Evolutionary conservation across 2,797 vertebrate species (phyloP).

Genomic region (Lacerta agilis): DNA sequence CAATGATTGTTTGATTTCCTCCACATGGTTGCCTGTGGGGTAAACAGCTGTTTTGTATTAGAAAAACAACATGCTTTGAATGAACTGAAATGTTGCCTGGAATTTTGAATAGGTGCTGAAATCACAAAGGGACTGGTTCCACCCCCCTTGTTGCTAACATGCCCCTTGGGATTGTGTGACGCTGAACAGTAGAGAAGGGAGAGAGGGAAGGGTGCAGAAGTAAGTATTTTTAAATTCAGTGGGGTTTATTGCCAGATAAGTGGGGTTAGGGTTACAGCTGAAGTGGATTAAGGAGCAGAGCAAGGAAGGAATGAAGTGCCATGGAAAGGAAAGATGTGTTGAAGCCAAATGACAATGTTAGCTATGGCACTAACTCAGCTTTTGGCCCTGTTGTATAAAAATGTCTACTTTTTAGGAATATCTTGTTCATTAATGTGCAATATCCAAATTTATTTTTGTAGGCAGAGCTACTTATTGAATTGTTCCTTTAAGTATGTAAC

Average conservation of each 20-base stretch:
- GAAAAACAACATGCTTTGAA: conserved; percentile 20
- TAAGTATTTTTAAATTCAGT: too few relatives aligned
- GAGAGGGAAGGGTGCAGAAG: neutral
- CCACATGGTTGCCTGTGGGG: neutral
- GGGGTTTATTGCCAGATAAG: too few relatives aligned
- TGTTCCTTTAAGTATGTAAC: neutral
- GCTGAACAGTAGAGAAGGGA: neutral
- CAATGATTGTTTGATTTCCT: conserved; percentile 8
- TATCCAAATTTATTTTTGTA: neutral
- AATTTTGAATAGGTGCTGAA: neutral
- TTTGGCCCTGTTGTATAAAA: neutral
- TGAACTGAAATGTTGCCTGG: neutral
- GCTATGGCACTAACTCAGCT: neutral
- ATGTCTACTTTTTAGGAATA: neutral
- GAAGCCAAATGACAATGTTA: neutral
- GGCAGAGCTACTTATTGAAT: neutral
- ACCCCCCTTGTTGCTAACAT: neutral
- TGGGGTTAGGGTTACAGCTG: too few relatives aligned
- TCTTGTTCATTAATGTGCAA: neutral
- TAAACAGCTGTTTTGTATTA: conserved; percentile 20
- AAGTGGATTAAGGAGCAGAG: neutral
- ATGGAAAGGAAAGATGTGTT: neutral
- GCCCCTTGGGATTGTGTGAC: neutral
- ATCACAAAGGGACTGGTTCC: neutral
- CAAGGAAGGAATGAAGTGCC: too few relatives aligned